Base-by-base conservation (phyloP, 2,113 vertebrate species). In the Speoplatyrhinus poulsoni region DNA sequence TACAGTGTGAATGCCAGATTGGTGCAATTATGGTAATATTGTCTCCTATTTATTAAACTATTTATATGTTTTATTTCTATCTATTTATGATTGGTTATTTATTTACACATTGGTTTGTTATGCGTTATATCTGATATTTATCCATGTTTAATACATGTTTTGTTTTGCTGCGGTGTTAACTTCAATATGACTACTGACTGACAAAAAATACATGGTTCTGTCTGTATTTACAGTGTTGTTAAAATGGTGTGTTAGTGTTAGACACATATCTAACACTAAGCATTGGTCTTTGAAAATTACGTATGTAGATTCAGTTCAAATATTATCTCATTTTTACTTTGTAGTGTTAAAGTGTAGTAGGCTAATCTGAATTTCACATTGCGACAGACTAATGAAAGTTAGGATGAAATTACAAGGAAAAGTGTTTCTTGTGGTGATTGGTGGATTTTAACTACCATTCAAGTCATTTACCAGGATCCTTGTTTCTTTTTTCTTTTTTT, bases 21-120 rank as follows among this genome's bases (percentile, higher is more conserved):
- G 70, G 73, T 17, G 33, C 49, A 67, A 13, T 64, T 26, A 79
- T 36, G 53, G 60, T 72, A 72, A 65, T 76, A 13, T 60, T 71
- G 73, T 48, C 15, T 56, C 59, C 50, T 62, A 33, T 72, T 75
- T 48, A 41, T 82, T 53, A 48, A 33, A 46, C 46, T 83, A 85
- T 66, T 75, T 76, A 84, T 84, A 78, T 62, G 73, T 80, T 69
- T 86, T 84, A 48, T 84, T 88, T 89, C 75, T 81, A 82, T 70
- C 50, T 66, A 32, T 16, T 6, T 36, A 41, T 64, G 63, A 62
- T 73, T 84, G 63, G 69, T 76, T 81, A 81, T 89, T 91, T 89
- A 91, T 91, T 76, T 60, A 59, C 48, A 56, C 41, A 70, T 73
- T 72, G 59, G 72, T 79, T 84, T 77, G 60, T 78, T 19, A 66